Evolutionary conservation across 1,140 invertebrate species (phyloP), one percentile per base, ranked within the genome.

Genomic region (Bombus confusus): DNA sequence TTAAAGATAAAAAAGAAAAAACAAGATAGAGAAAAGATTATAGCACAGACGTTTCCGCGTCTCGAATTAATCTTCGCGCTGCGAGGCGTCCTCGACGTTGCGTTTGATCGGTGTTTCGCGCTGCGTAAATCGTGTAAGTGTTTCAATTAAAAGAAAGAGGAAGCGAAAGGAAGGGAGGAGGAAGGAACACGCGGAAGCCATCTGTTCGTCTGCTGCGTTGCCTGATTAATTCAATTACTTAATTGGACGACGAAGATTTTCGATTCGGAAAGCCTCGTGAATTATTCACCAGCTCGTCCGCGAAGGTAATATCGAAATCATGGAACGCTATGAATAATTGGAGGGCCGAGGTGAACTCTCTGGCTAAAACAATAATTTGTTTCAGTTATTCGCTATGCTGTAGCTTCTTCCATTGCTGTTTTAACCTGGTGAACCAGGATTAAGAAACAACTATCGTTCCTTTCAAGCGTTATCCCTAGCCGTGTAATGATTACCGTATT

Each of bases 171-270:
- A 39, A 57, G 25, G 15, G 3, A 37, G 18, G 34, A 52, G 28
- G 72, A n/a, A 37, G 41, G 22, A 57, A 59, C 6, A 37, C 28
- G 10, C 57, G 57, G 10, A 77, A 77, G 75, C 12, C 41, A 41
- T 72, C 39, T 9, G 68, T 77, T 77, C 57, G 15, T 41, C 28
- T 31, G 34, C 3, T 12, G 52, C 74, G 74, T 34, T 57, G 34
- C 22, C 31, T 41, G 66, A 57, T 80, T 80, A 71, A 80, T 80
- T 80, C 68, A 80, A 68, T 80, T 72, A 72, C 34, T 47, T 71
- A 80, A 80, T 72, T 57, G 79, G 79, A 80, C 66, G 43, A n/a
- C 28, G 79, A 57, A 80, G 79, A 71, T 80, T 57, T 69, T 57
- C 31, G 9, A 80, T 52, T 25, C 66, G 13, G 41, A 39, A 80